Conservation (phyloP, 92 coral and sea anemone species). For the Epizoanthus rinbou region DNA sequence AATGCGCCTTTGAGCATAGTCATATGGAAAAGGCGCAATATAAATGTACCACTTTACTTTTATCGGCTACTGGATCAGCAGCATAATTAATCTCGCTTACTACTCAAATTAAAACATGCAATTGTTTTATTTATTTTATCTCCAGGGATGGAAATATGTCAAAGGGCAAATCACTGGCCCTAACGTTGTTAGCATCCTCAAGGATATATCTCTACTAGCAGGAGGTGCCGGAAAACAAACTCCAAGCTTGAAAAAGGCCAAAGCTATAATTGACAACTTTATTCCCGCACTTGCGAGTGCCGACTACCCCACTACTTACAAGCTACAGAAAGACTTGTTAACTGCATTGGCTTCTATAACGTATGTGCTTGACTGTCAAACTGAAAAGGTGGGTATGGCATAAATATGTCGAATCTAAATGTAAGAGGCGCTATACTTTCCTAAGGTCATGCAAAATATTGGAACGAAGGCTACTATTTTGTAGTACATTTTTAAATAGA, state of each 20-base stretch:
- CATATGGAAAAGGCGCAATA: too few species aligned
- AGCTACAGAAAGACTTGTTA: conserved; percentile 40
- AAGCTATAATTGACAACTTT: conserved; percentile 46
- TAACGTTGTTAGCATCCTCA: conserved; percentile 27
- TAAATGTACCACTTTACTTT: too few species aligned
- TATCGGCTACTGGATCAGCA: too few species aligned
- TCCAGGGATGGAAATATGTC: conserved; percentile 53
- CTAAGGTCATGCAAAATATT: conserved; percentile 25
- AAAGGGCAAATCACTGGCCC: conserved; percentile 27
- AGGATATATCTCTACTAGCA: conserved; percentile 30
- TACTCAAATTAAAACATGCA: too few species aligned
- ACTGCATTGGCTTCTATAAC: conserved; percentile 36
- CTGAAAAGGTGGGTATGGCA: conserved; percentile 30
- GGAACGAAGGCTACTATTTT: neutral
- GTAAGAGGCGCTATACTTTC: neutral
- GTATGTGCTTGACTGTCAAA: conserved; percentile 31
- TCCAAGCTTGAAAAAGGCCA: conserved; percentile 33
- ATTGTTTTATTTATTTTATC: neutral
- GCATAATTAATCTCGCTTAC: too few species aligned
- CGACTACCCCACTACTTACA: conserved; percentile 34
- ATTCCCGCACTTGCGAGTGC: conserved; percentile 22
- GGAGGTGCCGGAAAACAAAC: conserved; percentile 12
- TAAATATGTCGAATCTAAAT: neutral
- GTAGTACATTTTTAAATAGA: too few species aligned
- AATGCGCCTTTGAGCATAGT: too few species aligned